Base-by-base conservation (phyloP, 2,797 vertebrate genomes). In the Phalloptychus januarius region DNA sequence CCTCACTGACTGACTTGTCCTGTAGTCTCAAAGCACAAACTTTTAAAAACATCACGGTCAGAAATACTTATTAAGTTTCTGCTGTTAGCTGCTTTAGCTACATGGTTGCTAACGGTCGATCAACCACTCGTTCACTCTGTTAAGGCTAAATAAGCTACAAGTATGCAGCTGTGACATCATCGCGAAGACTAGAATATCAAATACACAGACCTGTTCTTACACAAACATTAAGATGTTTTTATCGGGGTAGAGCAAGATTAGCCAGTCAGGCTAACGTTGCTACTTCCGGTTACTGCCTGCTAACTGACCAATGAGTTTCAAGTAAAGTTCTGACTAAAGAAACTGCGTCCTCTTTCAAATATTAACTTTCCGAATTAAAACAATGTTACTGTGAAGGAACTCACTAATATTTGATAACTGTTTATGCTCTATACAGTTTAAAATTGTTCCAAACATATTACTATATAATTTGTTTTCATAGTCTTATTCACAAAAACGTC, bases 21-120 rank as follows among this genome's bases (percentile, higher is more conserved):
- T 31, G 25, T 58, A 15, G n/a, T 5, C 54, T 58, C 12, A 15
- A 58, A 31, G n/a, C n/a, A 58, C 12, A 58, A 58, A 15, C 54
- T 15, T 58, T 56, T 56, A 28, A 28, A 28, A 28, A 4, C 52
- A 10, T 28, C 25, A 56, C 12, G 4, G 25, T 10, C 25, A 56
- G 52, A 56, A 56, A 28, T n/a, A 54, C 52, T 5, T 25, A 28
- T 56, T 28, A 28, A 56, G 25, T 28, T 28, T 56, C 54, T 56
- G 54, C n/a, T 58, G 54, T 58, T 58, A 58, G 54, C 54, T 28
- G n/a, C 54, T 31, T 58, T 58, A 58, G 54, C 54, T 56, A n/a
- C 52, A 56, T 56, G 1, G 52, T 2, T 11, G 11, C 52, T 58
- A 28, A 58, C 5, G n/a, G 54, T 58, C 54, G n/a, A 5, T 6